These are phyloP conservation scores for Cryptophagus acutangulus DNA, from an alignment of 2,888 invertebrate species.

Conservation along the genomic window DNA sequence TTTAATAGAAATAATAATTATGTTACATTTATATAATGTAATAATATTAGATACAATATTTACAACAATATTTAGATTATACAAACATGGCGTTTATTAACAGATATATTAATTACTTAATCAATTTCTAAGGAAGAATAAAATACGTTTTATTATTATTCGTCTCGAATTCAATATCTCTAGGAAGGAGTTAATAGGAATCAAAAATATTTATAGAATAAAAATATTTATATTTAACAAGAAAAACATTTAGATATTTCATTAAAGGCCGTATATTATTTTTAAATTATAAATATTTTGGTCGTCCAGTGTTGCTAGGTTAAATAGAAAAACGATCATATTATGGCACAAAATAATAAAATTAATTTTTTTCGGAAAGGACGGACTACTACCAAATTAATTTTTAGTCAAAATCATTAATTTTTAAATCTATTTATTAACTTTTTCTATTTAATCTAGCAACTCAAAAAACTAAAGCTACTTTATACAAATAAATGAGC, in stretches of 20 bases:
- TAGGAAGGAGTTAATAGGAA: too few relatives aligned
- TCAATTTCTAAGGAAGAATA: too few relatives aligned
- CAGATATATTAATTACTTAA: not conserved
- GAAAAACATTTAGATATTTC: not conserved
- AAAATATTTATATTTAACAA: not conserved
- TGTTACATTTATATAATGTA: constrained; percentile 15
- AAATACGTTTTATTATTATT: too few relatives aligned
- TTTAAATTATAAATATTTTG: constrained; percentile 20
- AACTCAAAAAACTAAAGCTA: constrained; percentile 30
- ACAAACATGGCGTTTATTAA: constrained; percentile 37
- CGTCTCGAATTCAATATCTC: too few relatives aligned
- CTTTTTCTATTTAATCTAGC: constrained; percentile 19
- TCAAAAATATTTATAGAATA: not conserved
- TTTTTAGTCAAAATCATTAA: too few relatives aligned
- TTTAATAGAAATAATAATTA: constrained; percentile 44
- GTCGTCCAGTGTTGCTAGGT: constrained; percentile 19
- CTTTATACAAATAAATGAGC: constrained; percentile 41
- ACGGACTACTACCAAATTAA: constrained; percentile 14
- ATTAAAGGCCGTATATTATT: too few relatives aligned
- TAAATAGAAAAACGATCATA: constrained; percentile 10
- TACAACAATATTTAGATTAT: constrained; percentile 39
- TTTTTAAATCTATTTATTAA: constrained; percentile 2
- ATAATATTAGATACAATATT: constrained; percentile 47
- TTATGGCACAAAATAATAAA: constrained; percentile 1
- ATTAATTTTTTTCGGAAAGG: constrained; percentile 5